Conservation (phyloP, 2,797 vertebrate species). For the Enteromius thamalakanensis region DNA sequence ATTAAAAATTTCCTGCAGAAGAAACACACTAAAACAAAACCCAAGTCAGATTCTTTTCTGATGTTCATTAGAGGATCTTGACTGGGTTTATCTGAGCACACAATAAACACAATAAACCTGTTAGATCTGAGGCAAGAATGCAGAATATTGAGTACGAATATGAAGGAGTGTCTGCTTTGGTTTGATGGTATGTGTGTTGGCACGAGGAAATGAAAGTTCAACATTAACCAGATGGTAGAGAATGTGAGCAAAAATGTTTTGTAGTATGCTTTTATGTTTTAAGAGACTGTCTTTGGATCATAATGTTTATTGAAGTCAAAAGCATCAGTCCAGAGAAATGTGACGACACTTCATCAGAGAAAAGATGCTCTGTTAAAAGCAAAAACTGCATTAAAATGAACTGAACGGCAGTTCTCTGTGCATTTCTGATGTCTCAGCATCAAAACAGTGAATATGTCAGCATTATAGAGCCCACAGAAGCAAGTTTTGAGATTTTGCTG, state of each 20-base stretch:
- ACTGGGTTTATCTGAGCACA: not conserved
- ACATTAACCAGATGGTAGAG: not conserved
- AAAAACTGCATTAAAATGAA: not conserved
- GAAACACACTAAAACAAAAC: too few relatives aligned
- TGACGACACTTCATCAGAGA: not conserved
- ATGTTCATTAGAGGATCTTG: too few relatives aligned
- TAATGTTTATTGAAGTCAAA: not conserved
- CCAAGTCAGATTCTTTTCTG: too few relatives aligned
- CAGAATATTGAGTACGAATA: not conserved
- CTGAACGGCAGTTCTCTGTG: not conserved
- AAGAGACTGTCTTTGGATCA: not conserved
- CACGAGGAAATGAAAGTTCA: not conserved
- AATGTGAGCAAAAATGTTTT: not conserved
- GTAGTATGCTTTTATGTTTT: not conserved
- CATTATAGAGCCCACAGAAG: not conserved
- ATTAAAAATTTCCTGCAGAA: too few relatives aligned
- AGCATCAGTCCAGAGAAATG: not conserved
- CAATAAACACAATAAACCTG: not conserved
- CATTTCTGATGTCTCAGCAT: not conserved
- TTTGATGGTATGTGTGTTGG: not conserved
- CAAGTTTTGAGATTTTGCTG: conserved; percentile 6
- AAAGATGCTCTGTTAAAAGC: not conserved
- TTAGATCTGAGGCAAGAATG: not conserved
- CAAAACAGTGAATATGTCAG: not conserved
- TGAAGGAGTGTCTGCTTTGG: not conserved